These are phyloP conservation scores for Lordiphosa collinella DNA, from an alignment of 1,140 invertebrate species.

Conservation along the genomic window DNA sequence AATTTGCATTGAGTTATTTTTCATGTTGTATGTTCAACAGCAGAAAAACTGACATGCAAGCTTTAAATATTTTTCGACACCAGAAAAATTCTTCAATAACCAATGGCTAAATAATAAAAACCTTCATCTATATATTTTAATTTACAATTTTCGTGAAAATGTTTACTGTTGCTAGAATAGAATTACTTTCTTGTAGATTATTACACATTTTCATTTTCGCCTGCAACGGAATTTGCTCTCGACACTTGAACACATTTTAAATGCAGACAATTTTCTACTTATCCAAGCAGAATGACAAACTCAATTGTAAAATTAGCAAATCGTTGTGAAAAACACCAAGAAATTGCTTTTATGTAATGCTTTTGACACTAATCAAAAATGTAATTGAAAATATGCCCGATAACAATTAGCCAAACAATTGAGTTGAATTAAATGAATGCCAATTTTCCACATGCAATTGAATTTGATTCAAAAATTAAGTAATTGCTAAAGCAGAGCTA, in stretches of 20 bases:
- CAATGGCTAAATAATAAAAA: no score
- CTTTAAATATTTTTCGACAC: no score
- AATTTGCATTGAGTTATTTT: no score
- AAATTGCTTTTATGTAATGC: not conserved
- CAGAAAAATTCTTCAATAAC: no score
- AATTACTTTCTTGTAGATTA: no score
- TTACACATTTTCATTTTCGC: no score
- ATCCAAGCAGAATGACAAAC: not conserved
- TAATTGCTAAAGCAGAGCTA: slow-evolving; percentile 24
- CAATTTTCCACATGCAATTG: slow-evolving; percentile 13
- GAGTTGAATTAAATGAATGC: slow-evolving; percentile 8
- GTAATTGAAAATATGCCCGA: slow-evolving; percentile 16
- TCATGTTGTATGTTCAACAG: no score
- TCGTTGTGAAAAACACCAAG: not conserved
- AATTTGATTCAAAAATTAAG: slow-evolving; percentile 30
- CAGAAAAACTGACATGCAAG: no score
- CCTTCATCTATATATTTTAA: no score
- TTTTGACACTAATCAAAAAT: slow-evolving; percentile 33
- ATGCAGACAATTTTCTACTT: not conserved
- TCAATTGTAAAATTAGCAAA: slow-evolving; percentile 3
- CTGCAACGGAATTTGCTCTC: no score
- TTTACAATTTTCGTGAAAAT: no score
- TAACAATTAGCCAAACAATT: slow-evolving; percentile 9
- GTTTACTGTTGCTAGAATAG: no score
- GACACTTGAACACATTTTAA: not conserved